These are phyloP conservation scores for Gila robusta DNA, from an alignment of 2,797 vertebrate species.

Conservation along the genomic window DNA sequence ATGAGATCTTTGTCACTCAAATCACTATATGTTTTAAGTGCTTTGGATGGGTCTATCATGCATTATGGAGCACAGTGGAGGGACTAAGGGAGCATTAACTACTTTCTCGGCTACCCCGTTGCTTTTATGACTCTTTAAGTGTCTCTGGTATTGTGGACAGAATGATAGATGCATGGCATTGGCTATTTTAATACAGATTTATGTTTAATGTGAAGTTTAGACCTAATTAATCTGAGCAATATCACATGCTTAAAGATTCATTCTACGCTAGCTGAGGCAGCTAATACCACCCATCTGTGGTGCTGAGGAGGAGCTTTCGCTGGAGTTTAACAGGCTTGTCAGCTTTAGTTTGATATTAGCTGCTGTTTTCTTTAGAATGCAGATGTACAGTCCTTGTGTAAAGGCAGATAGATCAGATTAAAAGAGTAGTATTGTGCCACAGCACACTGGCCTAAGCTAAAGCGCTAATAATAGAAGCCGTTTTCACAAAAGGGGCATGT, in stretches of 20 bases:
- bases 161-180: conserved; percentile 70
- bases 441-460: conserved; percentile 66
- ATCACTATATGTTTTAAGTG: conserved; percentile 82
- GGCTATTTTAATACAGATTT: conserved; percentile 74
- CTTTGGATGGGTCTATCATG: conserved; percentile 80
- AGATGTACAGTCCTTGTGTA: conserved; percentile 72
- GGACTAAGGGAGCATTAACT: conserved; percentile 64
- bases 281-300: conserved; percentile 78
- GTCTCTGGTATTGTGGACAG: conserved; percentile 67
- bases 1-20: conserved; percentile 87
- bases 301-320: conserved; percentile 76
- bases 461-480: conserved; percentile 72
- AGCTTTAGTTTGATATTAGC: conserved; percentile 75
- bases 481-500: conserved; percentile 65
- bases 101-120: conserved; percentile 69
- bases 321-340: conserved; percentile 77
- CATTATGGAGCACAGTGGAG: conserved; percentile 77
- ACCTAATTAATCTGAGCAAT: conserved; percentile 83
- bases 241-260: conserved; percentile 74
- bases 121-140: conserved; percentile 70
- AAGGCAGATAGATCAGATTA: conserved; percentile 66
- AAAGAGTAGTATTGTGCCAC: conserved; percentile 72
- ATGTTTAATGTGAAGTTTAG: conserved; percentile 77
- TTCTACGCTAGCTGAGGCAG: conserved; percentile 69
- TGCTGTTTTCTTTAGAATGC: conserved; percentile 76